Evolutionary conservation across 2,888 invertebrate genomes (phyloP), one percentile per base, ranked within the genome.

Genomic region (Euplagia quadripunctaria): DNA sequence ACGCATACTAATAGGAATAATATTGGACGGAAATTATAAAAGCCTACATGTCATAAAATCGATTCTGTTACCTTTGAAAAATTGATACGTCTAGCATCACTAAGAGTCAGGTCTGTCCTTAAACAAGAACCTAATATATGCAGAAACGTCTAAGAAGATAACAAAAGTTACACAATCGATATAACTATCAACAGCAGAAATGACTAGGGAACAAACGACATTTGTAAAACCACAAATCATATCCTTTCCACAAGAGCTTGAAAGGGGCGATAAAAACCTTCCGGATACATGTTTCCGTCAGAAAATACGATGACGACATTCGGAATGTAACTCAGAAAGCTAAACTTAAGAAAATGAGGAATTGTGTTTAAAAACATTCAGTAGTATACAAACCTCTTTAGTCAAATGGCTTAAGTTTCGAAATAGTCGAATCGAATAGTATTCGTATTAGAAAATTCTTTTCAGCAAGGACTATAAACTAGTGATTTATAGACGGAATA

Each of bases 261-360:
- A 68, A 64, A 31, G 75, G 80, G 73, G 68, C 70, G 71, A 75
- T 77, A 74, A 78, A 81, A 75, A 76, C 74, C 71, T 82, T 77
- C 79, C 86, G 86, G 87, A 88, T 86, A 81, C 74, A 81, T 83
- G 85, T 86, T 90, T 89, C 90, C 90, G 84, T 77, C 78, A 83
- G 61, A 79, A 79, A 79, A 82, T 73, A 64, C 81, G 72, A 73
- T 79, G 82, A 85, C 87, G 87, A 87, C 83, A 79, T 76, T 80
- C 77, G 9, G 42, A 70, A 61, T 20, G 61, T 61, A 61, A 61
- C 58, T 61, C 31, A 9, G 31, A 31, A 61, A 61, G 7, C 31
- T 16, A 20, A 58, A 58, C 58, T 12, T 58, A 58, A 58, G 58
- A 20, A 4, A 58, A 58, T 58, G n/a, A 58, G 5, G 58, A 58